Evolutionary conservation across 2,113 vertebrate species (phyloP).

Genomic region (Morone chrysops): DNA sequence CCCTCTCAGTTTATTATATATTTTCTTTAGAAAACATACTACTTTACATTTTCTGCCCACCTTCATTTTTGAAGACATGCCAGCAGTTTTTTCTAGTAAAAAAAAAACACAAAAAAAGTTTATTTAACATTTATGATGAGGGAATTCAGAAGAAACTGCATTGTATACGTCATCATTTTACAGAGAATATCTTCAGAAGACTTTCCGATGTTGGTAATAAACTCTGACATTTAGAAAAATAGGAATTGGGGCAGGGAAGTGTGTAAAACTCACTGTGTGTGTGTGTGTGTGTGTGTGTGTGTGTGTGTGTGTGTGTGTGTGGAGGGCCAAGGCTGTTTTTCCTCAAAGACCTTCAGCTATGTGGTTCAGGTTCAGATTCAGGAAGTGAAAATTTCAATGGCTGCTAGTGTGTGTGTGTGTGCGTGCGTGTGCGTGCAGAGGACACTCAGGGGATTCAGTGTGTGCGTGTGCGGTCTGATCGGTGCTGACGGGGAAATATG

Average conservation of each 20-base stretch:
- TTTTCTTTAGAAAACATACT: not conserved
- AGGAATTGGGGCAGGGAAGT: constrained; percentile 65
- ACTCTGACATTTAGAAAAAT: constrained; percentile 73
- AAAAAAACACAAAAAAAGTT: constrained; percentile 41
- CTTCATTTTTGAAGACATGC: not conserved
- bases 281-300: not conserved
- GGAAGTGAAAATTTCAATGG: constrained; percentile 82
- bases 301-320: not conserved
- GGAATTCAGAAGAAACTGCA: constrained; percentile 40
- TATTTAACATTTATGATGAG: constrained; percentile 50
- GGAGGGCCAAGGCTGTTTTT: constrained; percentile 49
- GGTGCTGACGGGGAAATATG: constrained; percentile 72
- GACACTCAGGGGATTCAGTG: constrained; percentile 32
- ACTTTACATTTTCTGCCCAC: not conserved
- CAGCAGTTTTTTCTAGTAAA: not conserved
- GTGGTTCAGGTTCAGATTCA: constrained; percentile 79
- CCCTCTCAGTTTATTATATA: not conserved
- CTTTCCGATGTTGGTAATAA: constrained; percentile 59
- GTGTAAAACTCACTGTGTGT: constrained; percentile 8
- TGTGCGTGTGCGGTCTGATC: constrained; percentile 33
- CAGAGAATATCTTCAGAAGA: constrained; percentile 48
- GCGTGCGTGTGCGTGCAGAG: constrained; percentile 23
- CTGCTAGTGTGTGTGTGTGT: constrained; percentile 42
- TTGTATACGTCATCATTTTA: constrained; percentile 57
- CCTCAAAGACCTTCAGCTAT: constrained; percentile 68